Evolutionary conservation across 1,140 invertebrate species (phyloP), one percentile per base, ranked within the genome.

Genomic region (Monochamus saltuarius): DNA sequence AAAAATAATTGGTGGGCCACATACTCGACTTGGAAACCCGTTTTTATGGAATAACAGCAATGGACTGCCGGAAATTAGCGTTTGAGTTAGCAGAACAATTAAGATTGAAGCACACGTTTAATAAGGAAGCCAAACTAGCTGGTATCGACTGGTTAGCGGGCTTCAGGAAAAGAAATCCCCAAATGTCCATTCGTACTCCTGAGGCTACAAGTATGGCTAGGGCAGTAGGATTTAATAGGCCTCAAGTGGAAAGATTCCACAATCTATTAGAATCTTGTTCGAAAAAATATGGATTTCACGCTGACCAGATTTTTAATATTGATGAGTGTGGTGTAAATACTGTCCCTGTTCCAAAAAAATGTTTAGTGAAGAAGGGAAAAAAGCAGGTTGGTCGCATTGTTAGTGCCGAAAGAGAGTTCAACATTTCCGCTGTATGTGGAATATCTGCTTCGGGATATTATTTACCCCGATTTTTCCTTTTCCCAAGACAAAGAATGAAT

Each of bases 271-370:
- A 7, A 10, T 7, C 40, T 1, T 11, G n/a, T 43, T 7, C 16
- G 7, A 13, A 53, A 14, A 53, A 53, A 13, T 43, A 43, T 13
- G 7, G 6, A 13, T 43, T 43, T 7, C 40, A 43, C 7, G 50
- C 65, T 10, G 64, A 66, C 16, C 45, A 64, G 37, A 77, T 81
- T 38, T 80, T 69, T 56, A 80, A 82, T 64, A 65, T 76, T 46
- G 78, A 80, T 65, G 77, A 81, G 69, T 78, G 76, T 14, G 75
- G 73, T 45, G 62, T 76, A 49, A 72, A 71, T 43, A 78, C 75
- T 13, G 76, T 79, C 2, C 71, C 71, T 59, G 52, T 19, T 10
- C 73, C 74, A 43, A 54, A 55, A 54, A 78, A 73, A 65, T 69
- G 81, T 47, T 67, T 80, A 45, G 73, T 77, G 34, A 50, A 58